These are phyloP conservation scores for Drosophila prosaltans DNA, from an alignment of 1,140 invertebrate genomes.

Conservation along the genomic window DNA sequence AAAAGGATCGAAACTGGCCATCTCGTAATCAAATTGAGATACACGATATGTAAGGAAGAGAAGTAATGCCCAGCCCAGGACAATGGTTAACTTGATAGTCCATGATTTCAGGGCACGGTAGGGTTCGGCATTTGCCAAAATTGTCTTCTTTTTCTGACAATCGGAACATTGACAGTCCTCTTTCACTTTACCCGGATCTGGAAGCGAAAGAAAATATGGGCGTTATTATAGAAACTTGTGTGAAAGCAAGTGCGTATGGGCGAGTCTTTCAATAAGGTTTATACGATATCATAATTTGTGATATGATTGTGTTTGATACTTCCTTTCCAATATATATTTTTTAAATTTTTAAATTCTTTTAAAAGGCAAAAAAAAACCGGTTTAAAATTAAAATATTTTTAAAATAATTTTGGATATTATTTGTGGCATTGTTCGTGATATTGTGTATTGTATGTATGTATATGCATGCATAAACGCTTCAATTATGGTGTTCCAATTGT, in stretches of 20 bases:
- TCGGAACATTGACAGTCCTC: slow-evolving; percentile 94
- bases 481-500: slow-evolving; percentile 60
- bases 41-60: slow-evolving; percentile 96
- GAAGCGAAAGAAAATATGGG: neutral
- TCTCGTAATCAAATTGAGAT: slow-evolving; percentile 98
- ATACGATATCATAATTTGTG: too few relatives aligned
- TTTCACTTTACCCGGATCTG: slow-evolving; percentile 89
- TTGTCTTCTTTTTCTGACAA: slow-evolving; percentile 93
- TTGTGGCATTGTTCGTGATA: slow-evolving; percentile 4
- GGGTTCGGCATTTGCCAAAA: slow-evolving; percentile 92
- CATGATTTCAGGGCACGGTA: slow-evolving; percentile 92
- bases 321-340: too few relatives aligned
- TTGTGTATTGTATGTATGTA: slow-evolving; percentile 20
- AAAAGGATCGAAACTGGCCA: slow-evolving; percentile 99
- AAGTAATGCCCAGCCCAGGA: slow-evolving; percentile 95
- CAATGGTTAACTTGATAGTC: slow-evolving; percentile 86
- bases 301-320: too few relatives aligned
- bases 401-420: too few relatives aligned
- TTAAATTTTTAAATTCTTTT: too few relatives aligned
- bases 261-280: neutral
- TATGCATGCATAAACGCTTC: slow-evolving; percentile 26
- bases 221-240: neutral
- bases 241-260: slow-evolving; percentile 2
- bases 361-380: too few relatives aligned
- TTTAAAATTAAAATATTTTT: too few relatives aligned